Percentiles rank a stretch among this genome's conserved stretches.
phyloP scores from a whole-genome alignment of 2,797 vertebrate species.

The Carduelis carduelis region DNA sequence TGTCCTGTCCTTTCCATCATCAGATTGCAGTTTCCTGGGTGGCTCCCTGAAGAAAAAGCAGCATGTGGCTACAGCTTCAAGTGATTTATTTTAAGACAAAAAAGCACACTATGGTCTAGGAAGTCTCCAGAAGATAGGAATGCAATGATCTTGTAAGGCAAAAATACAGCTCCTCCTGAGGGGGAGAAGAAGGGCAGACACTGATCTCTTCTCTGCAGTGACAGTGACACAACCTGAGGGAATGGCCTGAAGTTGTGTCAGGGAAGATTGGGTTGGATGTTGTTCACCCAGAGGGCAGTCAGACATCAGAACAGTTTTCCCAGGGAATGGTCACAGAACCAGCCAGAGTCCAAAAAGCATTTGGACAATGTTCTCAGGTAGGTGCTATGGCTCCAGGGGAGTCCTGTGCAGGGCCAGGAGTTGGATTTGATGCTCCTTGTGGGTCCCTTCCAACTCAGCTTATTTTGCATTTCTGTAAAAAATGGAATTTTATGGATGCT shows the following conservation, averaged over 20 bases:
- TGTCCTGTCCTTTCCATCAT: not conserved
- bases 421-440: rapidly evolving
- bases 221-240: not conserved
- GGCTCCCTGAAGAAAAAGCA: not conserved
- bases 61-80: not conserved
- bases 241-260: not conserved
- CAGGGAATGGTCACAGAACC: not conserved
- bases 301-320: not conserved
- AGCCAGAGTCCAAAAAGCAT: not conserved
- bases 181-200: not conserved
- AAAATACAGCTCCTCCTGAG: not conserved
- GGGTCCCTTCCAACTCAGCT: not conserved
- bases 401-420: rapidly evolving
- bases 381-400: not conserved
- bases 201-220: too few relatives aligned
- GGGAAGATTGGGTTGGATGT: not conserved
- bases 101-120: not conserved
- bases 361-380: not conserved
- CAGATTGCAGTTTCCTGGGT: not conserved
- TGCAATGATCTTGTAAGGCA: not conserved
- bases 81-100: not conserved
- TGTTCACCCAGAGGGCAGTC: not conserved
- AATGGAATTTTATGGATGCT: not conserved
- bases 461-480: not conserved
- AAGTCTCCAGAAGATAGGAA: not conserved